phyloP scores from a whole-genome alignment of 1,140 invertebrate genomes.

The Lycorma delicatula region DNA sequence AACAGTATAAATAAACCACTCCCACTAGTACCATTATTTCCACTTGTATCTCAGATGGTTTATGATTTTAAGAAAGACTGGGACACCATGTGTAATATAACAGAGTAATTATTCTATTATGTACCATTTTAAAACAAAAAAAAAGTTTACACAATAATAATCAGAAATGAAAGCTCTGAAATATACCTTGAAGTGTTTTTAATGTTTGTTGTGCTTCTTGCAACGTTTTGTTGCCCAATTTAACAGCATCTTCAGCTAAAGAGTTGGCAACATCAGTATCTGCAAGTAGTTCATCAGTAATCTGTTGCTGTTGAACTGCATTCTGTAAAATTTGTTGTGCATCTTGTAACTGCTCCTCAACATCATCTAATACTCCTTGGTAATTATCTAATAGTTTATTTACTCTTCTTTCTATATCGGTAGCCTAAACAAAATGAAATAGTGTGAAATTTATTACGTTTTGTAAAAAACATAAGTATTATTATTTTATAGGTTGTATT shows the following conservation, averaged over 20 bases:
- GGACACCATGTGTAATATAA: too few species aligned
- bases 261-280: slow-evolving; percentile 61
- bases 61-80: too few species aligned
- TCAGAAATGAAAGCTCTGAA: not conserved
- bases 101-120: too few species aligned
- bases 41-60: too few species aligned
- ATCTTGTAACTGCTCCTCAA: slow-evolving; percentile 46
- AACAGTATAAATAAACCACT: too few species aligned
- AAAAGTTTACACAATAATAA: too few species aligned
- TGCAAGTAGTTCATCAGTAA: slow-evolving; percentile 52
- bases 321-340: slow-evolving; percentile 43
- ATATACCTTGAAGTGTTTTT: slow-evolving; percentile 66
- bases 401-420: slow-evolving; percentile 28
- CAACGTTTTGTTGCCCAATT: slow-evolving; percentile 72
- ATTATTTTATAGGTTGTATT: too few species aligned
- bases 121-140: too few species aligned
- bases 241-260: slow-evolving; percentile 70
- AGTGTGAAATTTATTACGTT: too few species aligned
- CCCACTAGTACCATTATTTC: too few species aligned
- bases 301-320: slow-evolving; percentile 49
- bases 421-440: too few species aligned
- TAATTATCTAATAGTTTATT: slow-evolving; percentile 19
- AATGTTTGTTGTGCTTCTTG: slow-evolving; percentile 80
- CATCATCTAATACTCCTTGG: slow-evolving; percentile 43
- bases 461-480: too few species aligned